These are phyloP conservation scores for Zootermopsis nevadensis DNA, from an alignment of 2,888 invertebrate species.

Conservation along the genomic window DNA sequence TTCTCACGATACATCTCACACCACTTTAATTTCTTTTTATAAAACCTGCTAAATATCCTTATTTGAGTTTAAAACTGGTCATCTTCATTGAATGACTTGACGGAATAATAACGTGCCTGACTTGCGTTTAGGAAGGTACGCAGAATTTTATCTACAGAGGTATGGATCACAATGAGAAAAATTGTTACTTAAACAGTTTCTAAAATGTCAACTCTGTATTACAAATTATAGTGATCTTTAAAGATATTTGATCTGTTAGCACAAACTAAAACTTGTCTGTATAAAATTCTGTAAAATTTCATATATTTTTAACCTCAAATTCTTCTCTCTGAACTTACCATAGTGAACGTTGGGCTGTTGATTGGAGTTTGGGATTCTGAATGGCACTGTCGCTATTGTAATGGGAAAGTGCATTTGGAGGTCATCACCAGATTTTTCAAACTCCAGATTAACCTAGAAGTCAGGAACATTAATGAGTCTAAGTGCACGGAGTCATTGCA, in stretches of 20 bases:
- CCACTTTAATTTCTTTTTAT: too few species aligned
- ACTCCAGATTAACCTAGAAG: constrained; percentile 74
- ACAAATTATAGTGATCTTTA: background rate
- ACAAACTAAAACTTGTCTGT: background rate
- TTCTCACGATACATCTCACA: too few species aligned
- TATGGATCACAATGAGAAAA: too few species aligned
- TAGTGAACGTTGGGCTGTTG: constrained; percentile 72
- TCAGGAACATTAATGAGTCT: background rate
- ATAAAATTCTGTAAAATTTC: background rate
- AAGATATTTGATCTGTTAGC: background rate
- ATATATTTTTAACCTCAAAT: background rate
- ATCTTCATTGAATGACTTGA: too few species aligned
- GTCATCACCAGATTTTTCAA: constrained; percentile 76
- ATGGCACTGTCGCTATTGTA: constrained; percentile 80
- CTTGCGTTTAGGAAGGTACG: too few species aligned
- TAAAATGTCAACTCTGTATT: background rate
- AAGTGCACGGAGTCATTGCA: too few species aligned
- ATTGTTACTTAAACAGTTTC: too few species aligned
- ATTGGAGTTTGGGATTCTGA: constrained; percentile 74
- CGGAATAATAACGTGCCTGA: too few species aligned
- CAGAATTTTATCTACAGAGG: too few species aligned
- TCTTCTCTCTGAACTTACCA: constrained; percentile 63
- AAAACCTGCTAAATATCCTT: too few species aligned
- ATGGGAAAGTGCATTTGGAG: constrained; percentile 80
- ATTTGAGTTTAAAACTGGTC: too few species aligned